Evolutionary conservation across 2,888 invertebrate genomes (phyloP).

Genomic region (Tigriopus californicus): DNA sequence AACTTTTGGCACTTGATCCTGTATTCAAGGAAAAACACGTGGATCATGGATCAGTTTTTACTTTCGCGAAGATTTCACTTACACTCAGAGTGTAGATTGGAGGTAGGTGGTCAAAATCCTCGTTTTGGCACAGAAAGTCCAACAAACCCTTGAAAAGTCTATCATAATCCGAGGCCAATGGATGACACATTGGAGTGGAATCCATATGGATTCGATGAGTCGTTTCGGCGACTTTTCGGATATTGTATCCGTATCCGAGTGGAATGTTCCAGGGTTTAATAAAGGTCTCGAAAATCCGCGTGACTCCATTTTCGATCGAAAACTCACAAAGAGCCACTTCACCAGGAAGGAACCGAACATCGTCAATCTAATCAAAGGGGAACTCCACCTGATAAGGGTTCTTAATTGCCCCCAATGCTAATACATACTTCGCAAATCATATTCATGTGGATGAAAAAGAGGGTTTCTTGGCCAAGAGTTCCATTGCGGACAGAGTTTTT

Average conservation of each 20-base stretch:
- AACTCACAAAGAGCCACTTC: not conserved
- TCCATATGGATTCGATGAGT: not conserved
- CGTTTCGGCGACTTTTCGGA: not conserved
- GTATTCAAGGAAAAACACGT: no score
- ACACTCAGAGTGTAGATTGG: no score
- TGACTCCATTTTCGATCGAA: not conserved
- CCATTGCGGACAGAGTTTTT: not conserved
- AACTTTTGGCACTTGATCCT: no score
- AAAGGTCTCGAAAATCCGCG: not conserved
- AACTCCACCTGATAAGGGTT: no score
- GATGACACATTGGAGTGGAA: not conserved
- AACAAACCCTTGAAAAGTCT: not conserved
- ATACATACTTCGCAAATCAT: not conserved
- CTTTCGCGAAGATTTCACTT: no score
- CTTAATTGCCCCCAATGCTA: no score
- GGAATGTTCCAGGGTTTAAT: not conserved
- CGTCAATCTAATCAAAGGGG: not conserved
- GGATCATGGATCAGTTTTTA: no score
- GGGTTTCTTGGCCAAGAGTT: not conserved
- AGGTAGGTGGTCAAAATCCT: no score
- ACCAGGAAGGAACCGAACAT: not conserved
- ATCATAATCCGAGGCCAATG: not conserved
- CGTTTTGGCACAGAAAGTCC: no score
- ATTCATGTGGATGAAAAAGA: not conserved
- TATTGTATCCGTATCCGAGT: not conserved